Percentiles rank a stretch among this genome's conserved stretches.
Conservation (phyloP, 2,113 vertebrate species). For the Pluvianellus socialis region DNA sequence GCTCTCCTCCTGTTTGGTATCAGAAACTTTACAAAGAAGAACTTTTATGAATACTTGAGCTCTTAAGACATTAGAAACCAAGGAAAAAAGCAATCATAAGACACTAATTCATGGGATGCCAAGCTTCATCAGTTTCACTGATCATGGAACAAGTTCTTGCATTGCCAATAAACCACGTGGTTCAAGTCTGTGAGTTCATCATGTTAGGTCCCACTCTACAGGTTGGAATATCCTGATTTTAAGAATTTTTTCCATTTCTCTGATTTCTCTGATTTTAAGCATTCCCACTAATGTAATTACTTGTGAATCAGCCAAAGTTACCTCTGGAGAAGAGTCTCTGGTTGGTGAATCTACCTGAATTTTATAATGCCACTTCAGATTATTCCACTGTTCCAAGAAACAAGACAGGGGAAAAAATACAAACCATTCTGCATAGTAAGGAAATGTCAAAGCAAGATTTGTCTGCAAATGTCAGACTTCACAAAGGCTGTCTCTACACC, state of each 20-base stretch:
- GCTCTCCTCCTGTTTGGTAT: background rate
- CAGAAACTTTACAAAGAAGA: background rate
- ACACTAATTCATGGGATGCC: background rate
- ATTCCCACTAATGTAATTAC: background rate
- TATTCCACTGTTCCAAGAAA: background rate
- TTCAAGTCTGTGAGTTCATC: background rate
- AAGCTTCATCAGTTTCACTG: background rate
- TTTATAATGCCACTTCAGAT: background rate
- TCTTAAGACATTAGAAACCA: background rate
- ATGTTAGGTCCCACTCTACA: background rate
- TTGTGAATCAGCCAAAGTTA: background rate
- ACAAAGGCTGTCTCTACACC: background rate
- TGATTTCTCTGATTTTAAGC: slow-evolving; percentile 1
- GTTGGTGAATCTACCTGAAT: background rate
- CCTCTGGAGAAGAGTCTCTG: background rate
- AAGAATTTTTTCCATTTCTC: slow-evolving; percentile 11
- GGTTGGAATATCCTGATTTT: background rate
- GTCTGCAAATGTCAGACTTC: slow-evolving; percentile 3
- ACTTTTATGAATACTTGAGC: background rate
- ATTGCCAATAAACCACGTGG: background rate
- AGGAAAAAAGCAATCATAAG: background rate
- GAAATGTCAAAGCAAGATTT: background rate
- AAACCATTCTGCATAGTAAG: background rate
- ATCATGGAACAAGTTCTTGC: background rate
- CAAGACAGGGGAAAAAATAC: background rate